These are phyloP conservation scores for Stichopus chloronotus DNA, from an alignment of 35 echinoderm and acorn worm genomes.

Conservation along the genomic window DNA sequence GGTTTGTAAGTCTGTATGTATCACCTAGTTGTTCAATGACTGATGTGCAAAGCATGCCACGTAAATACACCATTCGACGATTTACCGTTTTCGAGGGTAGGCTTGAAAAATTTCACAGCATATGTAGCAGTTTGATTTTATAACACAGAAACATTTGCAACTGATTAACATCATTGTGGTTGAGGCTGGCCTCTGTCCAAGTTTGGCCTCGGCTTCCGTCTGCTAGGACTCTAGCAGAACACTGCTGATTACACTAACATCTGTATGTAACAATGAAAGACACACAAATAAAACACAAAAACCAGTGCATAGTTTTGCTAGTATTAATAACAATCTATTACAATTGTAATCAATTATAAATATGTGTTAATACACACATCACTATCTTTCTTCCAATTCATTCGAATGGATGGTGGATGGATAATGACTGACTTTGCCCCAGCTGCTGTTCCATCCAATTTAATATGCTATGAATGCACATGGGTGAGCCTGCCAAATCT, in stretches of 20 bases:
- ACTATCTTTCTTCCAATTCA: neutral
- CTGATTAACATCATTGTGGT: no score
- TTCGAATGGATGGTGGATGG: neutral
- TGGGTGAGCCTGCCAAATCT: neutral
- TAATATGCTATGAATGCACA: neutral
- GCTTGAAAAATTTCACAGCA: no score
- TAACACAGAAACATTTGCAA: no score
- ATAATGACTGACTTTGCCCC: neutral
- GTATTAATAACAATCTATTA: neutral
- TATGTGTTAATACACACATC: neutral
- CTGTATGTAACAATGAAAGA: neutral
- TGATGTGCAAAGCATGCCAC: no score
- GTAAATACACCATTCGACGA: no score
- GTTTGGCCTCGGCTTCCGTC: no score
- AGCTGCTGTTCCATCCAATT: neutral
- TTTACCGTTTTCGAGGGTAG: no score
- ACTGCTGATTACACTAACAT: neutral
- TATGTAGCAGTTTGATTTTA: no score
- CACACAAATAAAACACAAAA: neutral
- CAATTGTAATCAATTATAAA: neutral
- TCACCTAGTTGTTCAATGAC: no score
- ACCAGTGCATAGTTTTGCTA: neutral
- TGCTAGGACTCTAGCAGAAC: no score
- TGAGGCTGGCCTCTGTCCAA: no score
- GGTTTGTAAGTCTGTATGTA: no score